phyloP scores from a whole-genome alignment of 2,888 invertebrate genomes.

The Campaea margaritaria region DNA sequence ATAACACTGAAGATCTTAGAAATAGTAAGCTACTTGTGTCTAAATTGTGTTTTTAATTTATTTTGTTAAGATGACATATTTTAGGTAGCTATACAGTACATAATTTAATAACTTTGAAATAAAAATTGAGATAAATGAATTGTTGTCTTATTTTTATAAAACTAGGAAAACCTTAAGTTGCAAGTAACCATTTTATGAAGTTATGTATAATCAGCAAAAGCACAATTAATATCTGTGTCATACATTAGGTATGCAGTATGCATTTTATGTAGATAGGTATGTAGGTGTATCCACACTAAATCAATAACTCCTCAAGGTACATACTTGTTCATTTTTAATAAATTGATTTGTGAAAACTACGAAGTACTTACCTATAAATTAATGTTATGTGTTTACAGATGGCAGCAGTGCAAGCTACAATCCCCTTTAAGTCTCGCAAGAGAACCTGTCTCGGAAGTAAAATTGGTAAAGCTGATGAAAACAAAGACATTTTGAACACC shows the following conservation, averaged over 20 bases:
- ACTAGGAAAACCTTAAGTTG: no score
- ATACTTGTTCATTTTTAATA: not conserved
- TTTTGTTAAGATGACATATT: constrained; percentile 10
- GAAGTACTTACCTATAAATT: not conserved
- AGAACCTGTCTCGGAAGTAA: constrained; percentile 58
- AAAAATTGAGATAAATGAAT: constrained; percentile 15
- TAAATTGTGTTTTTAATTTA: constrained; percentile 17
- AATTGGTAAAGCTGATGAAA: constrained; percentile 61
- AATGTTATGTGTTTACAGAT: constrained; percentile 60
- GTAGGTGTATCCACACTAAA: no score
- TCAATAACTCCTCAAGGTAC: constrained; percentile 1
- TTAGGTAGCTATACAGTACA: constrained; percentile 7
- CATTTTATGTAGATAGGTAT: no score
- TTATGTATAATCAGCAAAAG: no score
- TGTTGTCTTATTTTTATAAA: constrained; percentile 8
- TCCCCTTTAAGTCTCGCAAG: constrained; percentile 81
- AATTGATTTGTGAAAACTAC: not conserved
- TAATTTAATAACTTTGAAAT: constrained; percentile 23
- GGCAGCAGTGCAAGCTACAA: constrained; percentile 76
- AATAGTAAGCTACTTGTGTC: constrained; percentile 5
- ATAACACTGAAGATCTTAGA: not conserved
- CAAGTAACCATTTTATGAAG: no score
- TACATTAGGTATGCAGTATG: no score
- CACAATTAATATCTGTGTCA: no score
- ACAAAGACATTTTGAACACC: constrained; percentile 58